A percentile compares a stretch with the other conserved stretches of the same genome.
These are phyloP conservation scores for Ophioderma brevispina DNA, from an alignment of 35 echinoderm and acorn worm genomes.

Conservation along the genomic window DNA sequence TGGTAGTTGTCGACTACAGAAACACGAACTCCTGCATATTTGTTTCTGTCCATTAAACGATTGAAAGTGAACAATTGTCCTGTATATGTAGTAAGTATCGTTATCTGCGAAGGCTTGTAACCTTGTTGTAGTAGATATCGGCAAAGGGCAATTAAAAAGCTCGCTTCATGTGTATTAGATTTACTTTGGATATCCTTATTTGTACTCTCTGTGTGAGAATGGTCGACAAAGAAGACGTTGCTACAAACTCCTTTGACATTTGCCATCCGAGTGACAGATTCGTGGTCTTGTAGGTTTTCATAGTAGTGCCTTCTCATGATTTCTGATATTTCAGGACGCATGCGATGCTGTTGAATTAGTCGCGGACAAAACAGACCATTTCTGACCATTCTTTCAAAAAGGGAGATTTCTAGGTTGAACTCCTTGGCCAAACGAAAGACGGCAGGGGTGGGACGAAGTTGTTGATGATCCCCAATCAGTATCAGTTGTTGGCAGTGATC, in stretches of 20 bases:
- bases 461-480: conserved; percentile 70
- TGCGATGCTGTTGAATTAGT: conserved; percentile 44
- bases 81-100: conserved; percentile 73
- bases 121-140: conserved; percentile 79
- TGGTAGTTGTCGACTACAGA: conserved; percentile 76
- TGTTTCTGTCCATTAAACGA: conserved; percentile 41
- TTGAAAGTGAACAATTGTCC: conserved; percentile 67
- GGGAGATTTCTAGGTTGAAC: conserved; percentile 38
- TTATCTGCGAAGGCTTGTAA: conserved; percentile 60
- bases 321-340: conserved; percentile 47
- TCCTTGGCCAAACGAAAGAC: conserved; percentile 41
- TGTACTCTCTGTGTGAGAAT: conserved; percentile 8
- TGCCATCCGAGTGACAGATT: not conserved
- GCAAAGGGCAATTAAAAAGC: conserved; percentile 51
- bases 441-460: conserved; percentile 47
- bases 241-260: conserved; percentile 49
- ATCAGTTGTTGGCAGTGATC: conserved; percentile 63
- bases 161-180: conserved; percentile 65
- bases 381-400: conserved; percentile 58
- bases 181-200: conserved; percentile 50
- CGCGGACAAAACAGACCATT: conserved; percentile 24
- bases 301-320: conserved; percentile 56
- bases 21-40: conserved; percentile 64
- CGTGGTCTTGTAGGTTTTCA: conserved; percentile 44
- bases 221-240: conserved; percentile 72